Evolutionary conservation across 1,140 invertebrate genomes (phyloP).

Genomic region (Colletes latitarsis): DNA sequence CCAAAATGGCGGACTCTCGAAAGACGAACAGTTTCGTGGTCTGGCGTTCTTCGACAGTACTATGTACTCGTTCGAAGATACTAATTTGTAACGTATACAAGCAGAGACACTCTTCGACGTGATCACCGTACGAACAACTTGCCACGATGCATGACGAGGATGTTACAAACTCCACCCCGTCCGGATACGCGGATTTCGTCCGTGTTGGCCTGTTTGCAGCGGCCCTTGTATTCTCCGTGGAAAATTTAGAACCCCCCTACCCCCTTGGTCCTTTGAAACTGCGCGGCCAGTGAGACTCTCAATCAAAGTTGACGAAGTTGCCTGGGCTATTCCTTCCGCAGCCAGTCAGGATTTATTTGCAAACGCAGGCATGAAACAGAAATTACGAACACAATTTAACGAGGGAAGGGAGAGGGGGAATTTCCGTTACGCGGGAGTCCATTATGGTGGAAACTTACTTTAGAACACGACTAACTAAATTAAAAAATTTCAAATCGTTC

Average conservation of each 20-base stretch:
- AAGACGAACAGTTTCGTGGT: neutral
- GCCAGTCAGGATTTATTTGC: slow-evolving; percentile 35
- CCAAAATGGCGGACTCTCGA: neutral
- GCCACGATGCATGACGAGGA: slow-evolving; percentile 7
- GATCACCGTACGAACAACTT: slow-evolving; percentile 23
- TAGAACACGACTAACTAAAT: neutral
- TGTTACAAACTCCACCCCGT: neutral
- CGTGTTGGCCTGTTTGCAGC: slow-evolving; percentile 23
- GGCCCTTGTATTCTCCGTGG: slow-evolving; percentile 14
- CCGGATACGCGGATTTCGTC: slow-evolving; percentile 19
- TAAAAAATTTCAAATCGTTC: too few relatives aligned
- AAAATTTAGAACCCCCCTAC: slow-evolving; percentile 3
- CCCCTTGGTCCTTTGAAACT: slow-evolving; percentile 21
- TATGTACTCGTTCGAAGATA: slow-evolving; percentile 7
- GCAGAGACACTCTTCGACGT: slow-evolving; percentile 14
- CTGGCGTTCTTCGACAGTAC: too few relatives aligned
- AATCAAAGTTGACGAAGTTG: slow-evolving; percentile 48
- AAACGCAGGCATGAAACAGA: slow-evolving; percentile 23
- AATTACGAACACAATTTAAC: slow-evolving; percentile 21
- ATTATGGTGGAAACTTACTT: neutral
- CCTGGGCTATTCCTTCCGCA: slow-evolving; percentile 11
- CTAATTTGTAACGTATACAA: slow-evolving; percentile 21
- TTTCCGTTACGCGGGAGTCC: neutral
- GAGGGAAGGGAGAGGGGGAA: neutral
- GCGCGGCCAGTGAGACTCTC: slow-evolving; percentile 4